Evolutionary conservation across 2,113 vertebrate species (phyloP).

Genomic region (Corythornis cristatus): DNA sequence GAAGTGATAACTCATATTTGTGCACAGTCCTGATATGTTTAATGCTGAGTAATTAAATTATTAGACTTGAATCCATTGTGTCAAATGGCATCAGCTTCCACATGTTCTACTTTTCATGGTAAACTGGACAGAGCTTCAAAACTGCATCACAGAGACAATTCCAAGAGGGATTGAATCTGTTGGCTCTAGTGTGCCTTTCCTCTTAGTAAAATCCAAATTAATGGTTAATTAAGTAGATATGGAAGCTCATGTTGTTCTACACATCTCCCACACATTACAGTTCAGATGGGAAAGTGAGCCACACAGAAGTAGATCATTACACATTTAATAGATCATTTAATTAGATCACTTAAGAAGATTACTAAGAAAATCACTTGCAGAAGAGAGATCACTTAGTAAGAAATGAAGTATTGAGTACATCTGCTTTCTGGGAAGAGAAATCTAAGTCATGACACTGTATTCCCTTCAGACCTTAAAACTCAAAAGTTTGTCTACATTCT

Average conservation of each 20-base stretch:
- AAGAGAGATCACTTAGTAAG: neutral
- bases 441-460: neutral
- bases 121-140: neutral
- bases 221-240: neutral
- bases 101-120: neutral
- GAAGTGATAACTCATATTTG: neutral
- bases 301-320: neutral
- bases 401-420: neutral
- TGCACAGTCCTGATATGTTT: neutral
- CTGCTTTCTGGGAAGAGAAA: neutral
- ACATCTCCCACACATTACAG: neutral
- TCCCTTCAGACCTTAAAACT: neutral
- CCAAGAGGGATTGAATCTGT: neutral
- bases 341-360: neutral
- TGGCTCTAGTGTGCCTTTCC: neutral
- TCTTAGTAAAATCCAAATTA: neutral
- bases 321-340: neutral
- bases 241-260: neutral
- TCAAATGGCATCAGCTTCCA: neutral
- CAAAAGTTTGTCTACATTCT: neutral
- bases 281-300: neutral
- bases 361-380: neutral
- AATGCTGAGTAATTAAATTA: neutral
- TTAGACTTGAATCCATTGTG: neutral
- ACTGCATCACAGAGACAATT: neutral